Base-by-base conservation (phyloP, 2,888 invertebrate genomes). In the Epiperipatus broadwayi region DNA sequence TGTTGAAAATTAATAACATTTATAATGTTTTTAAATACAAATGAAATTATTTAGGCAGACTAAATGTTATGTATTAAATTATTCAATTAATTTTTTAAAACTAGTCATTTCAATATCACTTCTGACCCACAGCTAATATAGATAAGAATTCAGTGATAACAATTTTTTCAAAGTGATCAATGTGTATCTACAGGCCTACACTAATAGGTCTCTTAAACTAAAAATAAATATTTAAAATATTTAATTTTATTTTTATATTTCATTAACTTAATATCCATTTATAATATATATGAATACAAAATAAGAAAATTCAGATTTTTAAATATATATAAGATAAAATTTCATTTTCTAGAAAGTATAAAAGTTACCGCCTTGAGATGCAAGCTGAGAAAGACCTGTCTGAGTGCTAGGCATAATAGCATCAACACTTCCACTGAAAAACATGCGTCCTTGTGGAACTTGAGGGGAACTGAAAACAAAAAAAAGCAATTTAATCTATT, bases 391-490 rank as follows among this genome's bases (percentile, higher is more conserved):
- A 12, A 55, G 44, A 14, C 53, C 54, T 10, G 52, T 48, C 29
- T 51, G 53, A 22, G 42, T 47, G 16, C 20, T 20, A 2, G 40
- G 40, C 15, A 40, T 35, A 5, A 31, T 32, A 58, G 42, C 61
- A 56, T 38, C 41, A 5, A 71, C 71, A 7, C 52, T 49, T 34
- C 48, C 48, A 22, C 54, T 54, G 48, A 61, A 61, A 21, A 54
- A 47, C 47, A 59, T 59, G 29, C 56, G 47, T 45, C 52, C 54
- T 39, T 45, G 47, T 7, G 54, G 50, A 20, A 76, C 73, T 61
- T 77, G 73, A 4, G 87, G 87, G 0, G 87, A 87, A 56, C 84
- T 84, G 25, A 27, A 47, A 43, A 20, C 16, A 29, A 15, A 2
- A 30, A 16, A 22, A 28, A n/a, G n/a, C n/a, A n/a, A n/a, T n/a